These are phyloP conservation scores for Delichon dasypus DNA, from an alignment of 2,797 vertebrate genomes.

Conservation along the genomic window DNA sequence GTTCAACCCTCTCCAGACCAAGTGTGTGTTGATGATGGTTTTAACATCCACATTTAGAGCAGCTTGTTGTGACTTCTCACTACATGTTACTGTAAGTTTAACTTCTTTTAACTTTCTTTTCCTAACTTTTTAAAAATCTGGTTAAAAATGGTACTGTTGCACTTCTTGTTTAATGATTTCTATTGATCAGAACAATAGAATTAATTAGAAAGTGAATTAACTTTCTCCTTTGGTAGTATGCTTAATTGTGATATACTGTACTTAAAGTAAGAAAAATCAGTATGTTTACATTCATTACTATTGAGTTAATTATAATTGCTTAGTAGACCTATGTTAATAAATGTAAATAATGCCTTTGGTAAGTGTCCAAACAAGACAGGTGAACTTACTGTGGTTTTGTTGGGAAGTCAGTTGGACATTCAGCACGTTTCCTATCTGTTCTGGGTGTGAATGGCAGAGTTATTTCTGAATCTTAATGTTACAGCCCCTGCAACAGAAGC, in stretches of 20 bases:
- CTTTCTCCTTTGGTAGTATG: background rate
- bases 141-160: background rate
- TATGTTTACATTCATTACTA: slow-evolving; percentile 49
- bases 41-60: background rate
- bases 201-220: slow-evolving; percentile 32
- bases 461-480: background rate
- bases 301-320: slow-evolving; percentile 45
- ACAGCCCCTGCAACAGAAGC: background rate
- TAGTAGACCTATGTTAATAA: slow-evolving; percentile 22
- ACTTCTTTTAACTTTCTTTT: background rate
- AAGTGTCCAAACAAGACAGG: background rate
- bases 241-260: slow-evolving; percentile 35
- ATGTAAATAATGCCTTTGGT: slow-evolving; percentile 10
- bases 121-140: background rate
- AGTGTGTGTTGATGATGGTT: background rate
- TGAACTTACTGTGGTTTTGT: background rate
- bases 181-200: slow-evolving; percentile 27
- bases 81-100: background rate
- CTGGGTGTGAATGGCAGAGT: background rate
- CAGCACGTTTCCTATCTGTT: rapidly evolving
- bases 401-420: background rate
- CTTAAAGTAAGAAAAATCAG: slow-evolving; percentile 14
- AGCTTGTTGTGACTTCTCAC: background rate
- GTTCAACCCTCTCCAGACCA: background rate
- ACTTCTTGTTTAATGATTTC: background rate